Percentiles rank a stretch among this genome's conserved stretches.
phyloP scores from a whole-genome alignment of 2,797 vertebrate genomes.

The Tenualosa ilisha region DNA sequence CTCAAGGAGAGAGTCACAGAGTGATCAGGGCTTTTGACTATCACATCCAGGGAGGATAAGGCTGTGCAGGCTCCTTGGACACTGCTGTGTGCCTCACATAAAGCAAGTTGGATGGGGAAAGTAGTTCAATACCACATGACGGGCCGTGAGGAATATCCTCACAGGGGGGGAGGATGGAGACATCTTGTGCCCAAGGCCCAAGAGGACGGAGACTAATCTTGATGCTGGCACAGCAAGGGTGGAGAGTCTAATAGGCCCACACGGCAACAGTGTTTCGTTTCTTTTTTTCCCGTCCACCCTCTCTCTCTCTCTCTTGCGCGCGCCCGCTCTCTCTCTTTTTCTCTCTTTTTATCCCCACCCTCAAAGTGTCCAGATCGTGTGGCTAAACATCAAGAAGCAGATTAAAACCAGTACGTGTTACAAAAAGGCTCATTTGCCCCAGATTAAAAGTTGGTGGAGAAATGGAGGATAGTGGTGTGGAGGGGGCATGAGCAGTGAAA shows the following conservation, averaged over 20 bases:
- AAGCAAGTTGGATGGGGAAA: neutral
- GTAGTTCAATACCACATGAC: neutral
- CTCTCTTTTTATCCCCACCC: neutral
- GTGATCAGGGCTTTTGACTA: neutral
- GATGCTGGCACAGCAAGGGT: neutral
- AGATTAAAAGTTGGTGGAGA: slow-evolving; percentile 34
- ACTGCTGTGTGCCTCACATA: neutral
- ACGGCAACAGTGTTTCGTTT: neutral
- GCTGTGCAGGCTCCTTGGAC: neutral
- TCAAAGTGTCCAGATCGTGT: slow-evolving; percentile 24
- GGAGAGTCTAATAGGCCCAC: slow-evolving; percentile 8
- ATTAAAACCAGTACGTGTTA: slow-evolving; percentile 42
- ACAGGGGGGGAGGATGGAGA: neutral
- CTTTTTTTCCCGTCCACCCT: neutral
- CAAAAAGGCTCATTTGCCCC: slow-evolving; percentile 38
- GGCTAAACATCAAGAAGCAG: slow-evolving; percentile 40
- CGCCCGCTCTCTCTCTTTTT: neutral
- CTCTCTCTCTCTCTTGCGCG: neutral
- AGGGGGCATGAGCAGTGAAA: neutral
- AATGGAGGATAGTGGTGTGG: neutral
- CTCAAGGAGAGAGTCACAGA: neutral
- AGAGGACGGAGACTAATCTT: neutral
- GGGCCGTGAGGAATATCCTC: neutral
- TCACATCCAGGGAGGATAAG: neutral
- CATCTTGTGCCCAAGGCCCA: neutral